Percentiles rank a stretch among this genome's conserved stretches.
Conservation (phyloP, 2,888 invertebrate species). For the Pheosia gnoma region DNA sequence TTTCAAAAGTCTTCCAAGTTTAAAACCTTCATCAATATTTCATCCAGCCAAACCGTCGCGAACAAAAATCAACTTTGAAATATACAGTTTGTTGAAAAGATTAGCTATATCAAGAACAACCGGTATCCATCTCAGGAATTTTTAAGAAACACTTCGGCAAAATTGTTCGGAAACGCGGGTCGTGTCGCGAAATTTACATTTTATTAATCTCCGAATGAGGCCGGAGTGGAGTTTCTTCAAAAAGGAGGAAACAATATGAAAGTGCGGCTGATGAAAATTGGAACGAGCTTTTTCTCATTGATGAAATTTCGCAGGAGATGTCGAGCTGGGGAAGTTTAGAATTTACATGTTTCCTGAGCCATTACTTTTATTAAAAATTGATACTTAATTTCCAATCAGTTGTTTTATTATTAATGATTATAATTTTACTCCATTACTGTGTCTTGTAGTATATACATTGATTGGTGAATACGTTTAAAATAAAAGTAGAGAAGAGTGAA, state of each 20-base stretch:
- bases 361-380: too few species aligned
- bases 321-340: not conserved
- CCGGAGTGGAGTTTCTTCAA: conserved; percentile 29
- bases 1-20: conserved; percentile 11
- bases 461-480: too few species aligned
- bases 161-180: conserved; percentile 48
- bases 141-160: conserved; percentile 40
- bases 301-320: conserved; percentile 30
- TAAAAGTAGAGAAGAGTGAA: too few species aligned
- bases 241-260: conserved; percentile 45
- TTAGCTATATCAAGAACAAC: conserved; percentile 33
- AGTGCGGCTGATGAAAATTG: conserved; percentile 36
- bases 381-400: too few species aligned
- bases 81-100: conserved; percentile 41
- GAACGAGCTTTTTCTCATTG: conserved; percentile 33
- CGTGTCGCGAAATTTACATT: conserved; percentile 58
- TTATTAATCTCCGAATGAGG: conserved; percentile 60
- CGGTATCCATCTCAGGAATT: conserved; percentile 26
- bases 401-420: too few species aligned
- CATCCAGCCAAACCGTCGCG: not conserved
- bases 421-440: too few species aligned
- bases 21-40: conserved; percentile 3
- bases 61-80: conserved; percentile 34
- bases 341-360: too few species aligned
- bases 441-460: too few species aligned